These are phyloP conservation scores for Lepidostoma basale DNA, from an alignment of 1,140 invertebrate genomes.

Conservation along the genomic window DNA sequence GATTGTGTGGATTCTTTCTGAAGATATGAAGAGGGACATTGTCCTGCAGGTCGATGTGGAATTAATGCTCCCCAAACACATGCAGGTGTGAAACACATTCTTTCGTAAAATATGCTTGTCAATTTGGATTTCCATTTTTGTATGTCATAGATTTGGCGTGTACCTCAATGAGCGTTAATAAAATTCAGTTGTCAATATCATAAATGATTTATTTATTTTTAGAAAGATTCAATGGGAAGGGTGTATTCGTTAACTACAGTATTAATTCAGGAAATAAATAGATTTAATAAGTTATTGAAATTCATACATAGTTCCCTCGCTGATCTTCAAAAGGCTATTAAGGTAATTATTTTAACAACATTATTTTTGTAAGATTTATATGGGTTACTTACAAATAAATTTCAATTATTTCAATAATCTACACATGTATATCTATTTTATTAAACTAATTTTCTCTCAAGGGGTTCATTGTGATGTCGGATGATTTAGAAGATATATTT, in stretches of 20 bases:
- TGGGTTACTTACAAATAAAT: too few relatives aligned
- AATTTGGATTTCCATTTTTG: background rate
- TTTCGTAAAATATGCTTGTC: background rate
- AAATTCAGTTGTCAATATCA: background rate
- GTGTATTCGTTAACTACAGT: slow-evolving; percentile 83
- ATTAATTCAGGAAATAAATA: slow-evolving; percentile 82
- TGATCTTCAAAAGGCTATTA: slow-evolving; percentile 83
- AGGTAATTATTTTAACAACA: slow-evolving; percentile 49
- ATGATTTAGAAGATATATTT: slow-evolving; percentile 81
- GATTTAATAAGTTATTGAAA: slow-evolving; percentile 79
- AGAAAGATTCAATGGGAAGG: slow-evolving; percentile 71
- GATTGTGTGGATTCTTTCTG: slow-evolving; percentile 74
- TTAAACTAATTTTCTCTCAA: slow-evolving; percentile 42
- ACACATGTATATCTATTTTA: background rate
- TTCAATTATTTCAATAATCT: too few relatives aligned
- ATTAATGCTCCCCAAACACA: slow-evolving; percentile 16
- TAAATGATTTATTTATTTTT: slow-evolving; percentile 43
- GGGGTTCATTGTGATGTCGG: slow-evolving; percentile 89
- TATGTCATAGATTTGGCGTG: too few relatives aligned
- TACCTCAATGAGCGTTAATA: background rate
- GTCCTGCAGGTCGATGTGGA: slow-evolving; percentile 21
- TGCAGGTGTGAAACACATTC: slow-evolving; percentile 41
- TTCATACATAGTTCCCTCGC: slow-evolving; percentile 74
- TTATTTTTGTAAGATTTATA: background rate
- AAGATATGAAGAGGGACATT: slow-evolving; percentile 56